Percentiles rank a stretch among this genome's conserved stretches.
phyloP scores from a whole-genome alignment of 2,888 invertebrate species.

The Meliscaeva auricollis region DNA sequence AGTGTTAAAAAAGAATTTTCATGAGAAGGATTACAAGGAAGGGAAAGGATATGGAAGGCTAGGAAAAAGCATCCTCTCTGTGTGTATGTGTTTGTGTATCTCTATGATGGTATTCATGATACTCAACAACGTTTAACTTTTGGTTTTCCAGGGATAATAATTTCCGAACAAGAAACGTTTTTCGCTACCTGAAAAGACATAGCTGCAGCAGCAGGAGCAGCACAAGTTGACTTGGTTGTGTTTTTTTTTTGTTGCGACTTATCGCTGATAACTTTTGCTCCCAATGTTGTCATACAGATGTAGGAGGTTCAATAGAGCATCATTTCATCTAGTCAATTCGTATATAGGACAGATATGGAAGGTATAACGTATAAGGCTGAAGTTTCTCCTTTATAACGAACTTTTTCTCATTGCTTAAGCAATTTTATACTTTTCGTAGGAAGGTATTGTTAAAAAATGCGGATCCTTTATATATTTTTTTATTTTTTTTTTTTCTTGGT shows the following conservation, averaged over 20 bases:
- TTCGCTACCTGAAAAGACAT: conserved; percentile 59
- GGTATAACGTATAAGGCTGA: conserved; percentile 1
- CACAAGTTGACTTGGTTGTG: conserved; percentile 46
- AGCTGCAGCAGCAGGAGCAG: conserved; percentile 41
- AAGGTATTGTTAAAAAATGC: conserved; percentile 25
- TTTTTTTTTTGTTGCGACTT: conserved; percentile 41
- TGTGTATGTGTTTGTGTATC: not conserved
- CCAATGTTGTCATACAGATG: conserved; percentile 58
- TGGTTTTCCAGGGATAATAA: conserved; percentile 66
- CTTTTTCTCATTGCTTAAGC: conserved; percentile 47
- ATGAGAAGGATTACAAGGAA: not conserved
- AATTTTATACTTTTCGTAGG: conserved; percentile 52
- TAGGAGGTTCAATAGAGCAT: conserved; percentile 41
- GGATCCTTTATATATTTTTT: not conserved
- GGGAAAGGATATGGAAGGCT: not conserved
- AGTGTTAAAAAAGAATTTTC: conserved; percentile 42
- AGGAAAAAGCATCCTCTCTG: not conserved
- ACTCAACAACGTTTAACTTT: conserved; percentile 67
- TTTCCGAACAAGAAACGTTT: conserved; percentile 66
- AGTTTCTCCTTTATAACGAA: conserved; percentile 36
- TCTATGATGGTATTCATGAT: conserved; percentile 1
- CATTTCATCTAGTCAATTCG: conserved; percentile 44
- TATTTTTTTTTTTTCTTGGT: not conserved
- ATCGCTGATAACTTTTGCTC: conserved; percentile 68
- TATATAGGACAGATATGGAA: not conserved